Conservation (phyloP, 2,888 invertebrate genomes). For the Alviniconcha strummeri region DNA sequence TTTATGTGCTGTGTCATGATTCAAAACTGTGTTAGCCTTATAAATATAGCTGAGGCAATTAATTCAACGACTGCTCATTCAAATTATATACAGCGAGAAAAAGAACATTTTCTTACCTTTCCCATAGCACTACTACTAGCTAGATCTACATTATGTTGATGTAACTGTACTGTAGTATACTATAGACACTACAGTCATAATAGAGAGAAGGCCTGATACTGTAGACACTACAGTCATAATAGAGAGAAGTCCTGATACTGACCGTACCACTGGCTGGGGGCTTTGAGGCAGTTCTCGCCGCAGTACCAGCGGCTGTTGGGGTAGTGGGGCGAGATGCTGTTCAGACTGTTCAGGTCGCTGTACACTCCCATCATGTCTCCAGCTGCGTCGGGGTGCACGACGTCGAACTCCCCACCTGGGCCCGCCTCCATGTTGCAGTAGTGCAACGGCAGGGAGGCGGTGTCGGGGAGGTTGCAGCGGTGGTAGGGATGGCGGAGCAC, state of each 20-base stretch:
- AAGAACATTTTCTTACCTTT: too few species aligned
- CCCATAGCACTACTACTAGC: too few species aligned
- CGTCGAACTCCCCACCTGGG: neutral
- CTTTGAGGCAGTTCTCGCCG: neutral
- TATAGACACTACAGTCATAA: too few species aligned
- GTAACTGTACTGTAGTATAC: too few species aligned
- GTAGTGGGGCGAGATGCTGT: neutral
- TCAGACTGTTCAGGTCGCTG: neutral
- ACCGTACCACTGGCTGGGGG: neutral
- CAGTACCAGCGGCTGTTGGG: conserved; percentile 6
- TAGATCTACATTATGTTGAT: too few species aligned
- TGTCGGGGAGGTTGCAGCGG: neutral
- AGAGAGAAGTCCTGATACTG: neutral
- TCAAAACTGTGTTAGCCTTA: too few species aligned
- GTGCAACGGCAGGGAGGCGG: neutral
- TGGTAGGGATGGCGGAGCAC: neutral
- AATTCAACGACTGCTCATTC: too few species aligned
- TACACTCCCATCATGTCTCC: neutral
- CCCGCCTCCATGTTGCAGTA: neutral
- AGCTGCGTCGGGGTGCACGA: neutral
- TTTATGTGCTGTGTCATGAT: too few species aligned
- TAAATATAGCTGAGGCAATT: too few species aligned
- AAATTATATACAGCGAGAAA: too few species aligned
- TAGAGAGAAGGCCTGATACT: neutral
- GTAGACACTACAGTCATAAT: too few species aligned